These are phyloP conservation scores for Uloborus diversus DNA, from an alignment of 1,140 invertebrate species.

Conservation along the genomic window DNA sequence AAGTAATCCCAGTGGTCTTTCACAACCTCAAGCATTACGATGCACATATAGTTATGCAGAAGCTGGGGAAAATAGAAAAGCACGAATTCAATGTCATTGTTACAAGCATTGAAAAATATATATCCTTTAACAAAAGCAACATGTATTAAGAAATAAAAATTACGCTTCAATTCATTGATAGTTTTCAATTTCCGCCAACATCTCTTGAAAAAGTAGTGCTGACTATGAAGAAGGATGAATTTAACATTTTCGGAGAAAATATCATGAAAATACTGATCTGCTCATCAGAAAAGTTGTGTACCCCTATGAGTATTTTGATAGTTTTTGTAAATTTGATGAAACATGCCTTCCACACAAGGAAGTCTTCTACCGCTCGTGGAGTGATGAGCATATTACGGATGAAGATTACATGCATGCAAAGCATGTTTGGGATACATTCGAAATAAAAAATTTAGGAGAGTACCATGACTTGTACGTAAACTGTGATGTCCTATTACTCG, in stretches of 20 bases:
- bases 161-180: too few species aligned
- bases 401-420: not conserved
- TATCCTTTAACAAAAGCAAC: not conserved
- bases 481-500: not conserved
- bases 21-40: too few species aligned
- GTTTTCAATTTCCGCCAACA: not conserved
- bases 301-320: not conserved
- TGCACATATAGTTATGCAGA: too few species aligned
- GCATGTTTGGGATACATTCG: not conserved
- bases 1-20: too few species aligned
- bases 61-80: too few species aligned
- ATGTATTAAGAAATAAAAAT: not conserved
- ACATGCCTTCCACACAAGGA: not conserved
- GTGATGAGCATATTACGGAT: not conserved
- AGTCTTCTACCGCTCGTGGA: not conserved
- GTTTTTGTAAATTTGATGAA: not conserved
- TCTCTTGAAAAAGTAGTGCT: not conserved
- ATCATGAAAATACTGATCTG: constrained; percentile 12
- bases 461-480: not conserved
- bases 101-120: too few species aligned
- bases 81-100: too few species aligned
- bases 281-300: not conserved
- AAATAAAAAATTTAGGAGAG: not conserved
- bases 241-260: constrained; percentile 46
- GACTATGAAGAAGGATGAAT: not conserved